Evolutionary conservation across 1,140 invertebrate genomes (phyloP).

Genomic region (Luehdorfia chinensis): DNA sequence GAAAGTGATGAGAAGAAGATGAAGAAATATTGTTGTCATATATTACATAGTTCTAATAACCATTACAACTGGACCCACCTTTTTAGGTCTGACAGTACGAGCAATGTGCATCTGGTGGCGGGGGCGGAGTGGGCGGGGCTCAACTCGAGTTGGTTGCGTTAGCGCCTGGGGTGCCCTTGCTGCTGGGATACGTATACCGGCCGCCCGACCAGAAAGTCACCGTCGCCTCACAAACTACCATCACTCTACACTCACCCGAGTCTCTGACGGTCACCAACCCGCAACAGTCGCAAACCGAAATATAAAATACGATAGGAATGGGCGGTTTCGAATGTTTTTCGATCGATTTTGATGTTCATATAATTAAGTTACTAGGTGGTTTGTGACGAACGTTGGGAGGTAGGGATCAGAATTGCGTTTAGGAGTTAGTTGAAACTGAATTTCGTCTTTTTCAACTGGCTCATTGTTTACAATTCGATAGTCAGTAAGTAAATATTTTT

Average conservation of each 20-base stretch:
- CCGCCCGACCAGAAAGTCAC: constrained; percentile 37
- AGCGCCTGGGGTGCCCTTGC: constrained; percentile 48
- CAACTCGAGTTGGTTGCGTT: constrained; percentile 40
- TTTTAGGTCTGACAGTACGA: constrained; percentile 59
- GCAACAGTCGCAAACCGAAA: constrained; percentile 22
- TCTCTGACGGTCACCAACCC: constrained; percentile 41
- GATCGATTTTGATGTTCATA: not conserved
- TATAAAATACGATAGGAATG: constrained; percentile 14
- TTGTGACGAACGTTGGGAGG: too few relatives aligned
- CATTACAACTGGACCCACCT: too few relatives aligned
- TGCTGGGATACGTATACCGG: constrained; percentile 54
- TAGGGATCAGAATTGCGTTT: too few relatives aligned
- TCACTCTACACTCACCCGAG: constrained; percentile 65
- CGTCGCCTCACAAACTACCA: constrained; percentile 63
- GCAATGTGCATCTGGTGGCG: constrained; percentile 16
- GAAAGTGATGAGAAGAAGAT: too few relatives aligned
- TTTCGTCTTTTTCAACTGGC: not conserved
- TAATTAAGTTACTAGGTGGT: not conserved
- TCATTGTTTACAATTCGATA: too few relatives aligned
- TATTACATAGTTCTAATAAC: too few relatives aligned
- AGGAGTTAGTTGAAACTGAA: constrained; percentile 2
- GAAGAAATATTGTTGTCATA: too few relatives aligned
- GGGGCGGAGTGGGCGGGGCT: constrained; percentile 12
- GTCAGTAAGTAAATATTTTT: too few relatives aligned
- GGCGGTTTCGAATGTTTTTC: constrained; percentile 6